A percentile compares a stretch with the other conserved stretches of the same genome.
Evolutionary conservation across 2,888 invertebrate genomes (phyloP).

Genomic region (Crocallis elinguaria): DNA sequence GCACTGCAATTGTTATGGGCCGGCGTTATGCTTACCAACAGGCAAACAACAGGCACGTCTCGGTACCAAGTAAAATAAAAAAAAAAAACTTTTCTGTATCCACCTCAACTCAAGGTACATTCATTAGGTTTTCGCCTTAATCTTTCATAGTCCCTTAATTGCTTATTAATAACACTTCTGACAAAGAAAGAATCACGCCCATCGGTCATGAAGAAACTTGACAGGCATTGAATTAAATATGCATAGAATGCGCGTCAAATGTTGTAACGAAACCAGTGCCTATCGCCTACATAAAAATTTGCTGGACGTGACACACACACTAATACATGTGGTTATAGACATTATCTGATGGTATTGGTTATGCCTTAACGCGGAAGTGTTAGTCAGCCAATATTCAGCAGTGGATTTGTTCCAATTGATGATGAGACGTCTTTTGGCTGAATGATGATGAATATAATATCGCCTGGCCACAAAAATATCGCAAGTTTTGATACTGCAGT

Average conservation of each 20-base stretch:
- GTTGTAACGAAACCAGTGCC: background rate
- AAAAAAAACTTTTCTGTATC: slow-evolving; percentile 2
- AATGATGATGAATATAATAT: no score
- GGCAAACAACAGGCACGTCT: no score
- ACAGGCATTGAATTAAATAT: slow-evolving; percentile 60
- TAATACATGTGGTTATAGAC: background rate
- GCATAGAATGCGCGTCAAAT: slow-evolving; percentile 52
- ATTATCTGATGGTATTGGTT: no score
- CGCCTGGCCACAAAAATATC: background rate
- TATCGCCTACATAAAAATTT: background rate
- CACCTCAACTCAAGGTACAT: background rate
- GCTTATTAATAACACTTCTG: slow-evolving; percentile 33
- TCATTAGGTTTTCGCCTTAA: background rate
- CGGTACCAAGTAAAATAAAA: no score
- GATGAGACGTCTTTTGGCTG: no score
- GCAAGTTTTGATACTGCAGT: slow-evolving; percentile 1
- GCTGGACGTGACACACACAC: background rate
- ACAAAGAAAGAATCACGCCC: slow-evolving; percentile 42
- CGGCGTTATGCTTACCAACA: no score
- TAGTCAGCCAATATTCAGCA: no score
- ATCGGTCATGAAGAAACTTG: slow-evolving; percentile 64
- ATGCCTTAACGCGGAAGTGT: no score
- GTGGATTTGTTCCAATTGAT: no score
- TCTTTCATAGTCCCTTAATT: slow-evolving; percentile 22
- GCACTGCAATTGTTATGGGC: no score